Evolutionary conservation across 2,113 vertebrate species (phyloP).

Genomic region (Egretta garzetta): DNA sequence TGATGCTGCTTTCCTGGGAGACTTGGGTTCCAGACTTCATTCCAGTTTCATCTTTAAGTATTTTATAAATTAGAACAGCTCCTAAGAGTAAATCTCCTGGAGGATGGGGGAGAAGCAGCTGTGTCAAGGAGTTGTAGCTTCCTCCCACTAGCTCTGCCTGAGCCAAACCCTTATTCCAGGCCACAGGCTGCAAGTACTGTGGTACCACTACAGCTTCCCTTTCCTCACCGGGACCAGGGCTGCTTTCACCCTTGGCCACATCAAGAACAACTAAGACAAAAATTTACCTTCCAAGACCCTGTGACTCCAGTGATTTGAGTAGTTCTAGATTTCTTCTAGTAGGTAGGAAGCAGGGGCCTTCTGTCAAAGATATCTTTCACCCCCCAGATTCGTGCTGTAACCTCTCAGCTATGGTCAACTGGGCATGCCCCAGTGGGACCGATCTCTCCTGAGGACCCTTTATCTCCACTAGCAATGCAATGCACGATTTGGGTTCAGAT

Average conservation of each 20-base stretch:
- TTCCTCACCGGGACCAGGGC: background rate
- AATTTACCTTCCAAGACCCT: background rate
- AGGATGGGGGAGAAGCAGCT: background rate
- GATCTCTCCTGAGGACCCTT: background rate
- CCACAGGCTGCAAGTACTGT: background rate
- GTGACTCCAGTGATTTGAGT: background rate
- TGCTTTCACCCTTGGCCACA: background rate
- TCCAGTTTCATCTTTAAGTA: background rate
- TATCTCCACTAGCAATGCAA: background rate
- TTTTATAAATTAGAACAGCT: background rate
- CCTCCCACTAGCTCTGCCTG: background rate
- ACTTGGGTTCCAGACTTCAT: rapidly evolving
- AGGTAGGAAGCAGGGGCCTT: background rate
- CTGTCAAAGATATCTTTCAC: background rate
- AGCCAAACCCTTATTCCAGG: background rate
- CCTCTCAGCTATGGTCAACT: background rate
- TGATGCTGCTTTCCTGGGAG: background rate
- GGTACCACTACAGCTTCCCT: background rate
- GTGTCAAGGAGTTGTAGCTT: background rate
- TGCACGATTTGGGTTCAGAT: background rate
- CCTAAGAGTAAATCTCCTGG: background rate
- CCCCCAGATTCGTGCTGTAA: background rate
- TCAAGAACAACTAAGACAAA: background rate
- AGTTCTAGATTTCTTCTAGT: background rate
- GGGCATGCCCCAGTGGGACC: background rate